phyloP scores from a whole-genome alignment of 2,888 invertebrate genomes.

The Dendrolimus houi region DNA sequence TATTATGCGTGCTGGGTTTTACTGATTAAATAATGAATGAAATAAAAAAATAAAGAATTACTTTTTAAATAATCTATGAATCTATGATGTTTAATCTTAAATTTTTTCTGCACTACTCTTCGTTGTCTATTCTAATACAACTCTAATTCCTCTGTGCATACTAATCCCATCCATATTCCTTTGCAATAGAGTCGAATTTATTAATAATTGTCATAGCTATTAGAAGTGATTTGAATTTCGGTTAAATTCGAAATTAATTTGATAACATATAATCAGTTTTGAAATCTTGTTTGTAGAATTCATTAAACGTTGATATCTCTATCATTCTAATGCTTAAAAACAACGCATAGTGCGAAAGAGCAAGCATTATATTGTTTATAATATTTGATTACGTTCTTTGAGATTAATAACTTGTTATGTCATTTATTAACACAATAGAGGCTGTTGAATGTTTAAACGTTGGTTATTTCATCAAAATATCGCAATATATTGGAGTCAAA shows the following conservation, averaged over 20 bases:
- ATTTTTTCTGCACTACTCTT: slow-evolving; percentile 32
- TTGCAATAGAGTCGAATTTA: slow-evolving; percentile 13
- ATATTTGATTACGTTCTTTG: background rate
- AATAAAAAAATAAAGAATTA: too few relatives aligned
- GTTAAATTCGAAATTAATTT: background rate
- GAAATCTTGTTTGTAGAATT: background rate
- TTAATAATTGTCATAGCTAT: slow-evolving; percentile 8
- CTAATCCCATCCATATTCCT: slow-evolving; percentile 23
- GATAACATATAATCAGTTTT: background rate
- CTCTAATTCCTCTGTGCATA: slow-evolving; percentile 11
- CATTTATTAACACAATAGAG: background rate
- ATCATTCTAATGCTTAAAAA: background rate
- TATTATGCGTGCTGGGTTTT: too few relatives aligned
- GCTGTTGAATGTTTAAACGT: background rate
- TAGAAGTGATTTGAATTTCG: slow-evolving; percentile 5
- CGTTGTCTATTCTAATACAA: slow-evolving; percentile 15
- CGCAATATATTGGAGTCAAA: background rate
- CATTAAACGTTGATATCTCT: background rate
- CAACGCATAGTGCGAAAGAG: background rate
- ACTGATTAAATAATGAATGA: too few relatives aligned
- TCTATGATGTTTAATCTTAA: slow-evolving; percentile 16
- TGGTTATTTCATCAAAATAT: background rate
- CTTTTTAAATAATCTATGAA: too few relatives aligned
- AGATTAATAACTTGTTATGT: background rate
- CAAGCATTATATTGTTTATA: background rate